Evolutionary conservation across 2,113 vertebrate genomes (phyloP), one percentile per base, ranked within the genome.

Genomic region (Salvelinus fontinalis): DNA sequence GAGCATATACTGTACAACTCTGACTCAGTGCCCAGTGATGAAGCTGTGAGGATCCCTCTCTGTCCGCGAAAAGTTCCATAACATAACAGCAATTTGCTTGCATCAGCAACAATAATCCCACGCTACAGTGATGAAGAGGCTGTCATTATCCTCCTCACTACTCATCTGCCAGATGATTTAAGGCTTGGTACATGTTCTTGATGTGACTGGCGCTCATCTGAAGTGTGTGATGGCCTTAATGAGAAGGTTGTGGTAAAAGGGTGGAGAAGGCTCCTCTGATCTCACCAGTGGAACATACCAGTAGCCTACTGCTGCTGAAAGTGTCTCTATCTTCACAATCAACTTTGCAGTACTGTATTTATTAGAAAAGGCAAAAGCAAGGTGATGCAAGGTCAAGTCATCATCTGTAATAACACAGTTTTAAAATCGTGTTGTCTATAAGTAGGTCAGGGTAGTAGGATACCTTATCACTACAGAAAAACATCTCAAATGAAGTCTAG

Each of bases 121-220:
- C 39, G 9, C 39, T 11, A 11, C 7, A 62, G 59, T n/a, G 59
- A n/a, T n/a, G 59, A 24, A 22, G 59, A 62, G 59, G 59, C 59
- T 22, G 20, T 9, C 18, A n/a, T 62, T 22, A 62, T 18, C 13
- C 4, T 13, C 16, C 51, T 54, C 51, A 54, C 20, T 62, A 62
- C n/a, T 62, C 59, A 62, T 62, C 59, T 62, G 59, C n/a, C n/a
- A n/a, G 59, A 62, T 62, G 8, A 62, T 9, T 62, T 62, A 62
- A 9, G 59, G 59, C 59, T 62, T 62, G 20, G 59, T 22, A 22
- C 20, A 22, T 3, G 7, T 22, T 24, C n/a, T 11, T 62, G 59
- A 22, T 22, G 5, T 62, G 59, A 22, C 59, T 62, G 59, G 6
- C 7, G n/a, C n/a, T 62, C 59, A 22, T 62, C 59, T 24, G n/a